A percentile compares a stretch with the other conserved stretches of the same genome.
phyloP scores from a whole-genome alignment of 2,888 invertebrate genomes.

The Platycnemis pennipes region DNA sequence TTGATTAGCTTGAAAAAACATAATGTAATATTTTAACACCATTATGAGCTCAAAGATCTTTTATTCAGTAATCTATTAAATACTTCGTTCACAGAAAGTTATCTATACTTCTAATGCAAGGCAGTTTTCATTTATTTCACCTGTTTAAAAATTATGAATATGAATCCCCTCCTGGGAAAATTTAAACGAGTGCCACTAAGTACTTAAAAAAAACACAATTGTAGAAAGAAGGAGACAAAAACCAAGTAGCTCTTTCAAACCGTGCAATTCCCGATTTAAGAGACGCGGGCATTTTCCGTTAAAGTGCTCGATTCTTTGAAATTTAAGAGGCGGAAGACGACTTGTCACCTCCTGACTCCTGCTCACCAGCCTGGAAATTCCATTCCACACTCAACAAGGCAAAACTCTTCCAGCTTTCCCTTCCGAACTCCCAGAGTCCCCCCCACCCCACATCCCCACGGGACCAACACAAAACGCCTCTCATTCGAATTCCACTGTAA shows the following conservation, averaged over 20 bases:
- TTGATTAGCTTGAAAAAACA: too few species aligned
- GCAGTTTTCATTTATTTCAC: too few species aligned
- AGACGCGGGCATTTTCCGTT: background rate
- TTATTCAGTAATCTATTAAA: too few species aligned
- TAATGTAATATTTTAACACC: too few species aligned
- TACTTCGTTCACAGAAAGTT: too few species aligned
- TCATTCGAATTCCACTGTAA: background rate
- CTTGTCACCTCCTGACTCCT: slow-evolving; percentile 8
- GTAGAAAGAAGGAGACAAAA: background rate
- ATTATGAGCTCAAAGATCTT: too few species aligned
- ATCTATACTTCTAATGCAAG: too few species aligned
- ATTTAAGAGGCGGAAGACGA: background rate
- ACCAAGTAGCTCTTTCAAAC: background rate
- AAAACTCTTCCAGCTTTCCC: slow-evolving; percentile 9
- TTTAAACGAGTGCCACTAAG: too few species aligned
- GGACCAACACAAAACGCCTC: background rate
- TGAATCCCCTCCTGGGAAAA: too few species aligned
- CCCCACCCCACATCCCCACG: background rate
- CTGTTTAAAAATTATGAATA: too few species aligned
- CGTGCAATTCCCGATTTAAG: background rate
- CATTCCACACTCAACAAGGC: slow-evolving; percentile 39
- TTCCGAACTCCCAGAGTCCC: background rate
- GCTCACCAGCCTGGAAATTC: background rate
- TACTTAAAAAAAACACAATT: too few species aligned
- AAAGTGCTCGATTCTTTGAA: background rate